Base-by-base conservation (phyloP, 1,140 invertebrate species). In the Ctenoplectra terminalis region DNA sequence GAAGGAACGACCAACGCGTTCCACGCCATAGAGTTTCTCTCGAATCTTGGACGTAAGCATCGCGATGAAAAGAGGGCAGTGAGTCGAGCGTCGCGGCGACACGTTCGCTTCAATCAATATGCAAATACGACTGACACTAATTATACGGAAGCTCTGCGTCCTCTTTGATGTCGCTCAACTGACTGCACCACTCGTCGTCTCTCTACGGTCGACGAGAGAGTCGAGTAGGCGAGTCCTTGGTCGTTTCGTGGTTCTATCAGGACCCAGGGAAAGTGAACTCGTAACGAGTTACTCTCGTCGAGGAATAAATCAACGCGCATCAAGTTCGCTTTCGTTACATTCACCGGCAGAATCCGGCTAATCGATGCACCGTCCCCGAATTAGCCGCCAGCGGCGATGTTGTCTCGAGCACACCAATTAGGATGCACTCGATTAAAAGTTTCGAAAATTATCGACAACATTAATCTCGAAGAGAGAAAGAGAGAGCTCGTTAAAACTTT, bases 101-200 rank as follows among this genome's bases (percentile, higher is more conserved):
- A 90, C 87, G 88, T 90, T 86, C 90, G 91, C 90, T 91, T 88
- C 91, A 92, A 93, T 94, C 92, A 94, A 93, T 93, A 94, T 93
- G 93, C 90, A 94, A 94, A 94, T 94, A 91, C 89, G 88, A 87
- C 89, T 92, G 91, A 92, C 90, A 91, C 92, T 93, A 94, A 94
- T 93, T 94, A 93, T 93, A 94, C 92, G 91, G 91, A 92, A 93
- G 92, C 91, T 90, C 89, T 86, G 84, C 87, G 87, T 89, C 85
- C 92, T 89, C 92, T 93, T 93, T 93, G 92, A 93, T 92, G 90
- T 92, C 86, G 76, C 80, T 81, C 87, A 88, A 83, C 86, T 86
- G 86, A 89, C 85, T 86, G 87, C 83, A 26, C 58, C 64, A 64
- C 81, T 83, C 84, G 84, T 67, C 84, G 52, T n/a, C 56, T 34